These are phyloP conservation scores for Lycocerus yunnanus DNA, from an alignment of 2,888 invertebrate species.

Conservation along the genomic window DNA sequence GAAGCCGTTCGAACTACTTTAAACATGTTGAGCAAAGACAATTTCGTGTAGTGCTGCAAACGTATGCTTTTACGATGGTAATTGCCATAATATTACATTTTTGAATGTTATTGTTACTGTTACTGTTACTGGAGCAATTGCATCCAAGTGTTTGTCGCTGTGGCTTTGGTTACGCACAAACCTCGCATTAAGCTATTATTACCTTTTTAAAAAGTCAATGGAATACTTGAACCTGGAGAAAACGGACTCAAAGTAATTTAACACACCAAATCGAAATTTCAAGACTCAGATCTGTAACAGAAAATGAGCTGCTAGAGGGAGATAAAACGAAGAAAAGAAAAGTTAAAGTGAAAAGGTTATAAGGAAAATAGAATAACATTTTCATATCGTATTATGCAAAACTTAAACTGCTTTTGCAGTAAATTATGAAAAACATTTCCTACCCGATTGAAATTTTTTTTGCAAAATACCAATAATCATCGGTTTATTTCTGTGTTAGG, in stretches of 20 bases:
- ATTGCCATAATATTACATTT: slow-evolving; percentile 19
- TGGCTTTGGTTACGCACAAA: slow-evolving; percentile 16
- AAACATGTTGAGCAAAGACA: slow-evolving; percentile 14
- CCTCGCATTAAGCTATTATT: neutral
- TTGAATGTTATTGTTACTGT: slow-evolving; percentile 8
- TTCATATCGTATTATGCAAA: neutral
- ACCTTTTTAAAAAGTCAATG: neutral
- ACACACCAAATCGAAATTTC: neutral
- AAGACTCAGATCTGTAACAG: neutral
- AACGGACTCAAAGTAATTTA: neutral
- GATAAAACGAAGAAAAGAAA: neutral
- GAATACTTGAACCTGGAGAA: neutral
- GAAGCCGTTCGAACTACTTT: neutral
- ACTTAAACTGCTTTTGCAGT: neutral
- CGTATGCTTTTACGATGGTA: slow-evolving; percentile 16
- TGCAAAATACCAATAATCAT: neutral
- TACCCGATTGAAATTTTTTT: neutral
- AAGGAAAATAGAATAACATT: neutral
- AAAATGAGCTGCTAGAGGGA: neutral
- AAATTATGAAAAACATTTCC: neutral
- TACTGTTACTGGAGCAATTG: slow-evolving; percentile 13
- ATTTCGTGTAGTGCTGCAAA: slow-evolving; percentile 16
- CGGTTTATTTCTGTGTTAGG: neutral
- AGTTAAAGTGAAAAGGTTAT: neutral
- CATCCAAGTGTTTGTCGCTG: slow-evolving; percentile 10